These are phyloP conservation scores for Agrotis puta DNA, from an alignment of 2,888 invertebrate genomes.

Conservation along the genomic window DNA sequence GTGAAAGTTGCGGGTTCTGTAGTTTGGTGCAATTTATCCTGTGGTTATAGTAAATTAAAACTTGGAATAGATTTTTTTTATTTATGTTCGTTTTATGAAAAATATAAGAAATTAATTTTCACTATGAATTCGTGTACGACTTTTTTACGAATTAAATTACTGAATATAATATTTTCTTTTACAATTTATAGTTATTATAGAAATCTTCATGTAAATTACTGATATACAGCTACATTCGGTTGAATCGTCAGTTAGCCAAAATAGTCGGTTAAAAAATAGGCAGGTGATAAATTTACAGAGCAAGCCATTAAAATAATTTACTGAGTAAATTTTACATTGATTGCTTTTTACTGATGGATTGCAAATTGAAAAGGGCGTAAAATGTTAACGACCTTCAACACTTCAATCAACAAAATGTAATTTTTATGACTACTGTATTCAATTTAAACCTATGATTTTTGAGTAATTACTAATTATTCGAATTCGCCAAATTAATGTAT, in stretches of 20 bases:
- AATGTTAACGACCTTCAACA: not conserved
- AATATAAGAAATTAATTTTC: too few species aligned
- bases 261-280: too few species aligned
- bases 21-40: slow-evolving; percentile 33
- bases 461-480: too few species aligned
- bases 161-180: too few species aligned
- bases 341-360: not conserved
- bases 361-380: not conserved
- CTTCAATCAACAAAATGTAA: not conserved
- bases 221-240: too few species aligned
- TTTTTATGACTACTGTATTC: not conserved
- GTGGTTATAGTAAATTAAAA: not conserved
- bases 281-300: too few species aligned
- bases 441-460: too few species aligned
- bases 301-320: not conserved
- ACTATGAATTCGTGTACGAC: not conserved
- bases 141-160: not conserved
- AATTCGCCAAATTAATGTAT: not conserved
- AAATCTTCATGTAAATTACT: too few species aligned
- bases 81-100: not conserved
- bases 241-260: too few species aligned
- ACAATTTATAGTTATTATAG: too few species aligned
- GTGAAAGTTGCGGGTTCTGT: slow-evolving; percentile 39
- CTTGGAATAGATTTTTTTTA: not conserved
- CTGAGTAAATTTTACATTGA: not conserved